Base-by-base conservation (phyloP, 2,797 vertebrate genomes). In the Lagodon rhomboides region DNA sequence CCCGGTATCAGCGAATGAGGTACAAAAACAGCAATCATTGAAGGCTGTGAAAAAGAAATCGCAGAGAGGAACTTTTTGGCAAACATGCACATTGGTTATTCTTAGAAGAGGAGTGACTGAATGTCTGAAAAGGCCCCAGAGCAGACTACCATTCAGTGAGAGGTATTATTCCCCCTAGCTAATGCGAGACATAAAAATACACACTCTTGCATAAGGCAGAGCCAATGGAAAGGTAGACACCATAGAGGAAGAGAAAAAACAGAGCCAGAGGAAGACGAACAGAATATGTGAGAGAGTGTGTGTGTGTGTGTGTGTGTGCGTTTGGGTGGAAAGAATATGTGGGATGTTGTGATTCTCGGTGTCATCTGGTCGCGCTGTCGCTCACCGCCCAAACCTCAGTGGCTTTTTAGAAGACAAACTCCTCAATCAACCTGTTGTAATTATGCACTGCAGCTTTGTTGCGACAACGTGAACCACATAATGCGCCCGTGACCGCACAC, bases 91-190 rank as follows among this genome's bases (percentile, higher is more conserved):
- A 65, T 82, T 83, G 85, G 87, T 91, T 94, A 94, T 95, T 95
- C 92, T 94, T 94, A 93, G 91, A 93, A 87, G 87, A 93, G 90
- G 76, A 94, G 92, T 95, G 94, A 95, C 93, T 94, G 92, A 94
- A 95, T 91, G 94, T 95, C 93, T 95, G 94, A 95, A 90, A 94
- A 91, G 89, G 87, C 79, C 87, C 75, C 78, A 75, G 85, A 92
- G 87, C 85, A 94, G 92, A 91, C 93, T 90, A 85, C 87, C 72
- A 87, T 94, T 93, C 92, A 91, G 72, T 56, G 79, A 87, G 82
- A 88, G 85, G 88, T 89, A 92, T 94, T 93, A 92, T 93, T 93
- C 91, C 87, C 83, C 59, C 79, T 30, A 70, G 85, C 91, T 93
- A 92, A 93, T 90, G 80, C 50, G 84, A 92, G 85, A 84, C 87